These are phyloP conservation scores for Drosophila neutralis DNA, from an alignment of 2,888 invertebrate genomes.

Conservation along the genomic window DNA sequence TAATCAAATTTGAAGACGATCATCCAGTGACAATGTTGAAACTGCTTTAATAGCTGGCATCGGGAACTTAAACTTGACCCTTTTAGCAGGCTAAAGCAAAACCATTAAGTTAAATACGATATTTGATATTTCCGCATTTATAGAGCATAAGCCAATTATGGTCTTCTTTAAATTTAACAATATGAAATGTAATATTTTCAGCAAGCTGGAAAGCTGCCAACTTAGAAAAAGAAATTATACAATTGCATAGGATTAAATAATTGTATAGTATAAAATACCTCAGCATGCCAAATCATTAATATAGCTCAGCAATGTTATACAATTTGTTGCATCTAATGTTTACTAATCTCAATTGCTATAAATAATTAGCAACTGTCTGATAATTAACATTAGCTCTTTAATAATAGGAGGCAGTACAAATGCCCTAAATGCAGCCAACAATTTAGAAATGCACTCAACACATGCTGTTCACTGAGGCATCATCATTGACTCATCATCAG, in stretches of 20 bases:
- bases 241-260: not conserved
- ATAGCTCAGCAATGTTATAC: not conserved
- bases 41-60: not conserved
- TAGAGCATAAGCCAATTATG: not conserved
- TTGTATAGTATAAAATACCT: not conserved
- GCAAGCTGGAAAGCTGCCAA: not conserved
- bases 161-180: not conserved
- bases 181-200: not conserved
- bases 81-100: not conserved
- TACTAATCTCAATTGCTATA: constrained; percentile 18
- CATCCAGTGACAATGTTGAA: not conserved
- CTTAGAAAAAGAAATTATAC: not conserved
- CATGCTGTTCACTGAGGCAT: constrained; percentile 9
- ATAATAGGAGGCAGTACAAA: not conserved
- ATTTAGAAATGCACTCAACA: constrained; percentile 38
- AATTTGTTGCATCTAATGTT: not conserved
- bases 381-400: constrained; percentile 15
- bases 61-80: not conserved
- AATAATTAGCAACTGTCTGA: constrained; percentile 19
- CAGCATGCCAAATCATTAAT: not conserved
- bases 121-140: not conserved
- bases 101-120: not conserved
- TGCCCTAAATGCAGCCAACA: constrained; percentile 16
- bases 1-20: not conserved
- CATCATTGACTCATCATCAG: not conserved